phyloP scores from a whole-genome alignment of 2,797 vertebrate genomes.

The Chelon labrosus region DNA sequence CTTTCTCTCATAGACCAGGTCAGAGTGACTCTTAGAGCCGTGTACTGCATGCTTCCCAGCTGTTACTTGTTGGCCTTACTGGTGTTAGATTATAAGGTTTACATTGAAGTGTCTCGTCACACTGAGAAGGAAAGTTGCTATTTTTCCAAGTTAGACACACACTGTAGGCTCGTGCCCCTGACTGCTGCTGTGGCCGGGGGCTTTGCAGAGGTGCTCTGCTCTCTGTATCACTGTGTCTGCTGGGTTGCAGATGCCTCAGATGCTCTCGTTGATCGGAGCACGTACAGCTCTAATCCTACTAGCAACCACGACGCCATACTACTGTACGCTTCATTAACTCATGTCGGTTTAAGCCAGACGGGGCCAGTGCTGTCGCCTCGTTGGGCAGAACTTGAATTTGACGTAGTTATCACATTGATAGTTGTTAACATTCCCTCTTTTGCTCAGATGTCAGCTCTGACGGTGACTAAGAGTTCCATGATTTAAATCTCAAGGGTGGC shows the following conservation, averaged over 20 bases:
- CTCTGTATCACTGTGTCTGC: constrained; percentile 60
- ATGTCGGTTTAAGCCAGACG: neutral
- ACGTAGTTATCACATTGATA: constrained; percentile 47
- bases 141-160: constrained; percentile 54
- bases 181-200: constrained; percentile 8
- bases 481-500: neutral
- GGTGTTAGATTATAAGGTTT: constrained; percentile 16
- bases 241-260: constrained; percentile 41
- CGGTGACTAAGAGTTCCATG: constrained; percentile 7
- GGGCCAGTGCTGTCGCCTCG: constrained; percentile 3
- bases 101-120: constrained; percentile 2
- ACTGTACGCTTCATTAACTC: constrained; percentile 23
- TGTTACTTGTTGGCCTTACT: constrained; percentile 31
- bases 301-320: constrained; percentile 22
- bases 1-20: constrained; percentile 17
- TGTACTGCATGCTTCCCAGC: constrained; percentile 34
- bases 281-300: constrained; percentile 6
- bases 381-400: constrained; percentile 17
- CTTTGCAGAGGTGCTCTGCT: constrained; percentile 53
- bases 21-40: constrained; percentile 14
- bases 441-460: constrained; percentile 19
- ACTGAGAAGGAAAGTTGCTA: constrained; percentile 14
- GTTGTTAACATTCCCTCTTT: constrained; percentile 6
- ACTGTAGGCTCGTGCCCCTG: constrained; percentile 57
- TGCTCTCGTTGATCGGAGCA: constrained; percentile 44